These are phyloP conservation scores for Chymomyza amoena DNA, from an alignment of 2,888 invertebrate species.

Conservation along the genomic window DNA sequence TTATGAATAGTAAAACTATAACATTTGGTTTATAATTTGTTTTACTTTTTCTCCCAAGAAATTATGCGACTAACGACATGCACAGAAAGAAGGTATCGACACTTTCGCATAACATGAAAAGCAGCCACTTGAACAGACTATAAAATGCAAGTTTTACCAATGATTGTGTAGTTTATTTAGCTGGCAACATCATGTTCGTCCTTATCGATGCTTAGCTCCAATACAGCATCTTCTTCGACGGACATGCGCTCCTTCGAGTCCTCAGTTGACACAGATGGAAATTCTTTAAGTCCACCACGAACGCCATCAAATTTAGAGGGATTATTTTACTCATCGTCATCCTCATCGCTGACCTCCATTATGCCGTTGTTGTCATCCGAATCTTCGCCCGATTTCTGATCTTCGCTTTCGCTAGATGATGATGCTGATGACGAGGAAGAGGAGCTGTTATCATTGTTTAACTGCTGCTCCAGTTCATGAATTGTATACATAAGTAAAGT, in stretches of 20 bases:
- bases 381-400: slow-evolving; percentile 34
- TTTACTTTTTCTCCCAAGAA: not conserved
- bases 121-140: not conserved
- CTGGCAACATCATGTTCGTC: slow-evolving; percentile 68
- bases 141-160: not conserved
- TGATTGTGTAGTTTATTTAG: not conserved
- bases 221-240: slow-evolving; percentile 72
- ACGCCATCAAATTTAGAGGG: slow-evolving; percentile 45
- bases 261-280: slow-evolving; percentile 54
- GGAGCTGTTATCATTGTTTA: slow-evolving; percentile 84
- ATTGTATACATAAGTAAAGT: slow-evolving; percentile 92
- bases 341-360: slow-evolving; percentile 71
- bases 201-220: slow-evolving; percentile 74
- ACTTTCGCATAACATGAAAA: not conserved
- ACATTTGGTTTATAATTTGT: slow-evolving; percentile 8
- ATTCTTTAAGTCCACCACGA: slow-evolving; percentile 43
- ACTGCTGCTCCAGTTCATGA: slow-evolving; percentile 88
- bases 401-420: slow-evolving; percentile 74
- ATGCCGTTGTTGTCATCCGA: slow-evolving; percentile 51
- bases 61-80: not conserved
- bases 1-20: not conserved
- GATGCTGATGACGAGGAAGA: slow-evolving; percentile 79
- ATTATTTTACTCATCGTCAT: slow-evolving; percentile 52
- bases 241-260: slow-evolving; percentile 67
- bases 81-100: not conserved